These are phyloP conservation scores for Anarhynchus alexandrinus DNA, from an alignment of 2,113 vertebrate genomes.

Conservation along the genomic window DNA sequence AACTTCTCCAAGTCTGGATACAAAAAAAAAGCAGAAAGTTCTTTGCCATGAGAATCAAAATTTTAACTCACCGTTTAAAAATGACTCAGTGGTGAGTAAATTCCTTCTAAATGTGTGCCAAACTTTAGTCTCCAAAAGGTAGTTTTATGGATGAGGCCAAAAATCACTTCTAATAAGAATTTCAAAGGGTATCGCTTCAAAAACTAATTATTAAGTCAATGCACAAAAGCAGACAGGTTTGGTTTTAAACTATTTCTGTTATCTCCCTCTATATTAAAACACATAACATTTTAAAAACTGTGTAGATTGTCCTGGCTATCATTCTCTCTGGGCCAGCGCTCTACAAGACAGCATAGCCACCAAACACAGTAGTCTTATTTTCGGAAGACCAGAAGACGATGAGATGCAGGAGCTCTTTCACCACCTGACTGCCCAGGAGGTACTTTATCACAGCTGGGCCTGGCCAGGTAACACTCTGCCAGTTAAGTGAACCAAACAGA, in stretches of 20 bases:
- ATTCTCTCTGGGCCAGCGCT: not conserved
- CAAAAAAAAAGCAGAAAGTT: not conserved
- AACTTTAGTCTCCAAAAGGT: not conserved
- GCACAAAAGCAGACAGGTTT: not conserved
- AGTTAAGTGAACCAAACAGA: not conserved
- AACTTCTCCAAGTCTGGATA: not conserved
- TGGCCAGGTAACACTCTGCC: not conserved
- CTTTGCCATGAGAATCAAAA: not conserved
- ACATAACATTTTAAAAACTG: not conserved
- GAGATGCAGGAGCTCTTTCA: not conserved
- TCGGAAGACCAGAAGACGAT: accelerated
- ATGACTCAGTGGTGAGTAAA: not conserved
- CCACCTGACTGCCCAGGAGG: not conserved
- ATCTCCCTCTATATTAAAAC: not conserved
- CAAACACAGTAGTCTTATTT: not conserved
- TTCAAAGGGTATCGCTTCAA: not conserved
- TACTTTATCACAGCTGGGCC: not conserved
- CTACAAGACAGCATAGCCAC: not conserved
- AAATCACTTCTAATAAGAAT: not conserved
- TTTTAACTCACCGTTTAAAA: not conserved
- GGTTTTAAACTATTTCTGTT: not conserved
- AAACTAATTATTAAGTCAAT: not conserved
- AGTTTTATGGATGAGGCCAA: not conserved
- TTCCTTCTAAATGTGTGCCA: not conserved
- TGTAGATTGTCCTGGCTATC: not conserved